Base-by-base conservation (phyloP, 2,113 vertebrate species). In the Saguinus imperator region DNA sequence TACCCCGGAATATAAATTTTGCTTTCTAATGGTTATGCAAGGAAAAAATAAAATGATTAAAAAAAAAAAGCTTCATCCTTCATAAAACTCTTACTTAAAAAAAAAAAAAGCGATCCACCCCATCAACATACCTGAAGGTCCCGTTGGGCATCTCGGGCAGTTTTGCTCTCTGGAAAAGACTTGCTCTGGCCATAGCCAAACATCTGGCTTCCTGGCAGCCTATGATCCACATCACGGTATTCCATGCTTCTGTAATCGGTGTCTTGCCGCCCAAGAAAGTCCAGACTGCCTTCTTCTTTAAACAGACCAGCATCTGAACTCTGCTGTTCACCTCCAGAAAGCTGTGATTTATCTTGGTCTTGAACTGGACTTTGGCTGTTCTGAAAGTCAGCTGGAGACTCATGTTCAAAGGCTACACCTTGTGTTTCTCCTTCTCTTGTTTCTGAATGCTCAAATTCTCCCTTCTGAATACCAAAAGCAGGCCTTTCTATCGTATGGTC, bases 141-240 rank as follows among this genome's bases (percentile, higher is more conserved):
- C 97, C 97, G 98, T 6, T 98, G 98, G 96, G 98, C 97, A 96
- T 98, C 98, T 98, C 99, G 96, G 98, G 72, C 86, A 98, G 98
- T 98, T 98, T 98, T 98, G 98, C 99, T 98, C 98, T 98, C 97
- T 88, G 98, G 92, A 97, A 99, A 98, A 98, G 99, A 94, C 94
- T 99, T 99, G 94, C 98, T 99, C 29, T 98, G 99, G 83, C 99
- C 99, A 98, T 99, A 99, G 27, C 99, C 99, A 97, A 99, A 99
- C 83, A 98, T 97, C 52, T 99, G 99, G 80, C 97, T 98, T 5
- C 99, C 98, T 0, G 98, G 99, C 73, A 99, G 99, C 68, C 99
- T 99, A 96, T 99, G 99, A 98, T 99, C 99, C 88, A 99, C 99
- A 96, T 99, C 99, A 16, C 99, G 98, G 96, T 99, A 99, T 94